phyloP scores from a whole-genome alignment of 2,113 vertebrate genomes.

The Nestor notabilis region DNA sequence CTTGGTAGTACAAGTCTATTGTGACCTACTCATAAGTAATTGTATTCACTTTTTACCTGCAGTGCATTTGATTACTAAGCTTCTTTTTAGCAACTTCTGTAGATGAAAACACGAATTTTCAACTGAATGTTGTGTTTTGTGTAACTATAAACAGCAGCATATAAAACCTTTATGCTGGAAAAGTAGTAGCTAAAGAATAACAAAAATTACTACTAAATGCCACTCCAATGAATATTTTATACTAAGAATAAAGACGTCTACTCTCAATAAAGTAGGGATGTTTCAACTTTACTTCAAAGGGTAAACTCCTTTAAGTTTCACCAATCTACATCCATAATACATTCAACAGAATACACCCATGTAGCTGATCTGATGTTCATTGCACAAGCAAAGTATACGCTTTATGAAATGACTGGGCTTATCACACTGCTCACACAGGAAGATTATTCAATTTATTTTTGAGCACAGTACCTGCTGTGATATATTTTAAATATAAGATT shows the following conservation, averaged over 20 bases:
- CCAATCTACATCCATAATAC: neutral
- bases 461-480: neutral
- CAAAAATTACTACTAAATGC: neutral
- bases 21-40: neutral
- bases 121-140: neutral
- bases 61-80: neutral
- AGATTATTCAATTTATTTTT: neutral
- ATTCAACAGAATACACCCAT: neutral
- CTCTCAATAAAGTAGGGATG: neutral
- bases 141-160: neutral
- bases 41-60: neutral
- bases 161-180: neutral
- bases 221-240: neutral
- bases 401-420: neutral
- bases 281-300: neutral
- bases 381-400: neutral
- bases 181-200: neutral
- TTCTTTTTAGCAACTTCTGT: neutral
- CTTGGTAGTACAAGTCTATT: neutral
- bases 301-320: neutral
- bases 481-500: neutral
- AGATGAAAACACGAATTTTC: neutral
- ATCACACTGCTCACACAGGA: neutral
- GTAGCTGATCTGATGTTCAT: neutral
- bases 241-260: neutral